Evolutionary conservation across 2,888 invertebrate species (phyloP).

Genomic region (Cryptus viduatorius): DNA sequence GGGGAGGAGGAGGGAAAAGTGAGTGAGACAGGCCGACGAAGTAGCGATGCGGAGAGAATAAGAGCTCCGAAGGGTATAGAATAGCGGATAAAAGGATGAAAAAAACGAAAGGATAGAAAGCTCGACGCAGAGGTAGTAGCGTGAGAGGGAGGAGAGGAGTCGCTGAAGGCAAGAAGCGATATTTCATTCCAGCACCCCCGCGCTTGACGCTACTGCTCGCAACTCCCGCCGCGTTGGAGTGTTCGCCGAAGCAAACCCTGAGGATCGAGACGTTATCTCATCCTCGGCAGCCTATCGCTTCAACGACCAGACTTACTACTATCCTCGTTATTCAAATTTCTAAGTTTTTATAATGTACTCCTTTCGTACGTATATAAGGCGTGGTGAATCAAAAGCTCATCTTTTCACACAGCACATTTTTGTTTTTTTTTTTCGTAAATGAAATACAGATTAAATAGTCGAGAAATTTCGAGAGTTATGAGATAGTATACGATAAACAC

Average conservation of each 20-base stretch:
- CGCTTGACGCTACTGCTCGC: slow-evolving; percentile 56
- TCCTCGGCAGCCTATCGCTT: slow-evolving; percentile 41
- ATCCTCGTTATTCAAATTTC: slow-evolving; percentile 61
- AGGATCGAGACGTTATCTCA: slow-evolving; percentile 55
- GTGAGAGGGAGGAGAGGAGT: slow-evolving; percentile 34
- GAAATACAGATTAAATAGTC: slow-evolving; percentile 1
- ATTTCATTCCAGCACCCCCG: slow-evolving; percentile 69
- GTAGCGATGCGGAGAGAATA: slow-evolving; percentile 56
- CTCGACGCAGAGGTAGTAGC: slow-evolving; percentile 9
- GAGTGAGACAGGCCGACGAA: slow-evolving; percentile 47
- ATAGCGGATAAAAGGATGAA: slow-evolving; percentile 14
- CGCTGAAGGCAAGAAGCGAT: slow-evolving; percentile 67
- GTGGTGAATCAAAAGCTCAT: background rate
- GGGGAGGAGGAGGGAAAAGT: background rate
- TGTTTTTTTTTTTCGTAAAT: background rate
- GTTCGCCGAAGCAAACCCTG: slow-evolving; percentile 46
- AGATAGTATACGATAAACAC: background rate
- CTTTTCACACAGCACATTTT: background rate
- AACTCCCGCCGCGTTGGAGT: slow-evolving; percentile 28
- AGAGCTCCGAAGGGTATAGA: slow-evolving; percentile 37
- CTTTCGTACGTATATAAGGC: slow-evolving; percentile 17
- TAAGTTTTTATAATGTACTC: slow-evolving; percentile 44
- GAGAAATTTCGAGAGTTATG: background rate
- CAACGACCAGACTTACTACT: slow-evolving; percentile 7
- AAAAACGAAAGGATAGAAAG: slow-evolving; percentile 37